Conservation (phyloP, 2,797 vertebrate species). For the Natrix natrix region DNA sequence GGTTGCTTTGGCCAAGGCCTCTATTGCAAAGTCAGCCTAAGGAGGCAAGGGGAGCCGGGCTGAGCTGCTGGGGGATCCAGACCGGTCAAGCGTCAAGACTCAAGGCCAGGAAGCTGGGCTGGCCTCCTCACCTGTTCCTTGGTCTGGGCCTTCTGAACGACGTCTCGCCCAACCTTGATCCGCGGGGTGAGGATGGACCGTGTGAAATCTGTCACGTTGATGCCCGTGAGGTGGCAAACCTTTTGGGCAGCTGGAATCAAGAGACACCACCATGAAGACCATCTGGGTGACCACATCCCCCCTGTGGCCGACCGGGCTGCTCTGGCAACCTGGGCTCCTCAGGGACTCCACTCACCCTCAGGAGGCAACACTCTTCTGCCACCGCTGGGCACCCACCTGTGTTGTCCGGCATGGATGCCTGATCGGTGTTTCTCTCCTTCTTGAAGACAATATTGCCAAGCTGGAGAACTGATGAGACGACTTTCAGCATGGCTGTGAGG, state of each 20-base stretch:
- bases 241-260: constrained; percentile 87
- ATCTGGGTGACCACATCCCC: background rate
- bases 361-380: background rate
- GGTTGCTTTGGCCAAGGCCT: constrained; percentile 93
- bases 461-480: constrained; percentile 92
- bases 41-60: background rate
- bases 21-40: constrained; percentile 92
- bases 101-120: background rate
- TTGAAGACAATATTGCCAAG: constrained; percentile 97
- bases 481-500: constrained; percentile 84
- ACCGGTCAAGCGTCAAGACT: rapidly evolving
- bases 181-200: constrained; percentile 92
- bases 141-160: constrained; percentile 97
- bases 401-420: constrained; percentile 97
- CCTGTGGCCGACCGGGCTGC: background rate
- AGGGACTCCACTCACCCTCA: background rate
- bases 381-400: constrained; percentile 76
- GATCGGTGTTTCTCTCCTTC: constrained; percentile 96
- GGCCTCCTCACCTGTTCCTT: constrained; percentile 88
- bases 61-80: background rate
- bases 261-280: background rate
- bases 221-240: constrained; percentile 94
- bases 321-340: background rate
- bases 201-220: constrained; percentile 97
- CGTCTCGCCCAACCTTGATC: constrained; percentile 95